Conservation (phyloP, 2,797 vertebrate species). For the Lepus townsendii region DNA sequence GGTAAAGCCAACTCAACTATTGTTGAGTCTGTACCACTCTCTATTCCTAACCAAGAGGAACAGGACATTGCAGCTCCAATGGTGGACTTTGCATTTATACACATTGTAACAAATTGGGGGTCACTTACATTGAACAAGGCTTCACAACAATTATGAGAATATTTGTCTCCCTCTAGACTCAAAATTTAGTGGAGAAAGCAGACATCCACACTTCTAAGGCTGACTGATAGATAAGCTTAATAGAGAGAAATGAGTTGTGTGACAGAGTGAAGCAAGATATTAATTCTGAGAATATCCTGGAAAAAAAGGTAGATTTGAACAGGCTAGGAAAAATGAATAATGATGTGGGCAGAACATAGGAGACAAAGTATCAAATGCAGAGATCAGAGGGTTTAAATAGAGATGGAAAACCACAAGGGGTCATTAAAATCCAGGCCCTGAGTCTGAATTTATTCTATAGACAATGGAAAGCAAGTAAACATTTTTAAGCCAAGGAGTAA, state of each 20-base stretch:
- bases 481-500: neutral
- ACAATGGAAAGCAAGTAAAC: neutral
- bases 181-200: slow-evolving; percentile 23
- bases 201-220: neutral
- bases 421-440: neutral
- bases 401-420: neutral
- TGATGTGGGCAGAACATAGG: neutral
- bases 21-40: neutral
- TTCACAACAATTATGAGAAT: slow-evolving; percentile 47
- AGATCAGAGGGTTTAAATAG: neutral
- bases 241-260: slow-evolving; percentile 29
- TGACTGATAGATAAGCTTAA: neutral
- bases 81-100: neutral
- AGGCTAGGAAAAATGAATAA: neutral
- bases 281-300: slow-evolving; percentile 14
- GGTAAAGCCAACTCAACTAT: neutral
- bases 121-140: slow-evolving; percentile 32
- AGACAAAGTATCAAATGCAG: neutral
- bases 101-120: neutral
- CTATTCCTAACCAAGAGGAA: neutral
- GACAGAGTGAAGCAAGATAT: neutral
- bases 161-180: neutral
- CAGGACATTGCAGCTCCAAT: neutral
- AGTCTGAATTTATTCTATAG: neutral
- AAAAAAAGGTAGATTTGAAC: neutral